Evolutionary conservation across 2,113 vertebrate species (phyloP).

Genomic region (Lynx canadensis): DNA sequence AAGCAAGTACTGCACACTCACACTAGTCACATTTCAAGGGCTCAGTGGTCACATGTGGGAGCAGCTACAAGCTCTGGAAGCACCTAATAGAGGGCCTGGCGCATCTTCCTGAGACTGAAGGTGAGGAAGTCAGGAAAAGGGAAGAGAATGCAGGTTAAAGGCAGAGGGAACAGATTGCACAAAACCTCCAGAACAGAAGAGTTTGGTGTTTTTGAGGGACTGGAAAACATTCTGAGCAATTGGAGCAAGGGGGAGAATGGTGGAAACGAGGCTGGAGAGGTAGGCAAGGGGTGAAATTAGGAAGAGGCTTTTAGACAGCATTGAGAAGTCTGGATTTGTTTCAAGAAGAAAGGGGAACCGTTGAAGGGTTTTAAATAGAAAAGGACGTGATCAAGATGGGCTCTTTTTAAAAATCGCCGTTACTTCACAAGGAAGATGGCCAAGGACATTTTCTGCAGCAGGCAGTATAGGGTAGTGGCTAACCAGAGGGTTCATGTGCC

Average conservation of each 20-base stretch:
- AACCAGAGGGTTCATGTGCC: neutral
- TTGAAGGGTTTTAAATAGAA: neutral
- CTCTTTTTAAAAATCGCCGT: neutral
- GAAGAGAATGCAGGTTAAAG: neutral
- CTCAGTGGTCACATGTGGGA: neutral
- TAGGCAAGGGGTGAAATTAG: neutral
- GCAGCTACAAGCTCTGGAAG: neutral
- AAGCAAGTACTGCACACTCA: neutral
- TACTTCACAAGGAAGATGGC: neutral
- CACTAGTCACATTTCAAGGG: neutral
- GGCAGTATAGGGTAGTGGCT: neutral
- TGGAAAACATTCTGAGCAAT: neutral
- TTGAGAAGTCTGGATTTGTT: constrained; percentile 9
- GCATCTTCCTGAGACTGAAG: neutral
- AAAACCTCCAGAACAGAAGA: neutral
- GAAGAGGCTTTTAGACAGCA: neutral
- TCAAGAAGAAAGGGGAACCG: neutral
- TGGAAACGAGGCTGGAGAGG: neutral
- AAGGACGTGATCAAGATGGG: neutral
- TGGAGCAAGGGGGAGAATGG: neutral
- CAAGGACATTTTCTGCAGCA: neutral
- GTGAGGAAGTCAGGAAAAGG: neutral
- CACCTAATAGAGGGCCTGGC: neutral
- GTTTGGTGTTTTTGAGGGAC: neutral
- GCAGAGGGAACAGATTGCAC: neutral